Percentiles rank a stretch among this genome's conserved stretches.
These are phyloP conservation scores for Lycorma delicatula DNA, from an alignment of 1,140 invertebrate species.

Conservation along the genomic window DNA sequence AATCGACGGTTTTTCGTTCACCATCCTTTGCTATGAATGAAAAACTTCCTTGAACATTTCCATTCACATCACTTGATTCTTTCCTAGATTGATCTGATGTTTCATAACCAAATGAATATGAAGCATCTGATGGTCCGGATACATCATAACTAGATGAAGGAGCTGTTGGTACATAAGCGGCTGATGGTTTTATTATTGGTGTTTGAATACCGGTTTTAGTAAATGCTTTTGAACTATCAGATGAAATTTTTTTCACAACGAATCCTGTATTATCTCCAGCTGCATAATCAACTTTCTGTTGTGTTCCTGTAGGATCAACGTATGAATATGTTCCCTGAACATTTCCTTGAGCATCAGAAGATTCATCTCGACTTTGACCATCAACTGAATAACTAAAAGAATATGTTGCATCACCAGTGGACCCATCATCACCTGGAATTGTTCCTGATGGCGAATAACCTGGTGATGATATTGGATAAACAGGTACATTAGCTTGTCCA, in stretches of 20 bases:
- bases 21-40: constrained; percentile 26
- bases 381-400: not conserved
- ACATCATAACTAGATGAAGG: too few species aligned
- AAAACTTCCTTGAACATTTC: constrained; percentile 29
- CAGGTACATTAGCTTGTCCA: not conserved
- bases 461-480: too few species aligned
- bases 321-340: not conserved
- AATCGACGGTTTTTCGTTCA: constrained; percentile 20
- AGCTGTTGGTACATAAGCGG: not conserved
- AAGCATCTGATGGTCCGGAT: constrained; percentile 19
- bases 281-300: not conserved
- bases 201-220: not conserved
- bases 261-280: not conserved
- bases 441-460: too few species aligned
- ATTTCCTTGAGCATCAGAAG: not conserved
- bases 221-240: not conserved
- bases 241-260: not conserved
- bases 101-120: constrained; percentile 29
- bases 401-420: not conserved
- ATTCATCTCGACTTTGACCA: not conserved
- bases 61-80: constrained; percentile 26
- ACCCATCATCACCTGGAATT: not conserved
- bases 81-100: constrained; percentile 24
- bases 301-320: not conserved
- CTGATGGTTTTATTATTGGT: not conserved